These are phyloP conservation scores for Probaryconus sp. DNA, from an alignment of 1,140 invertebrate species.

Conservation along the genomic window DNA sequence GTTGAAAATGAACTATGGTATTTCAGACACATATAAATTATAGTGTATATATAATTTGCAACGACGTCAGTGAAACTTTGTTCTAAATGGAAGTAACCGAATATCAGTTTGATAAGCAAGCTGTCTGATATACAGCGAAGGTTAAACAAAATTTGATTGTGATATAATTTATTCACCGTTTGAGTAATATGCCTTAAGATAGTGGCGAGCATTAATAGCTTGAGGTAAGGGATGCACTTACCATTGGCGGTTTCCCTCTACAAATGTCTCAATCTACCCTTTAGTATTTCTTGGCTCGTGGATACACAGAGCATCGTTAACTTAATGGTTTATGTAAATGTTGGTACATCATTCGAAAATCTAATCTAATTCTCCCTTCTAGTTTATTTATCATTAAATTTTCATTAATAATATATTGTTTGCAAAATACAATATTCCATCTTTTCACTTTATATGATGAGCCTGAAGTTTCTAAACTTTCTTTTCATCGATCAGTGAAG, in stretches of 20 bases:
- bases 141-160: slow-evolving; percentile 39
- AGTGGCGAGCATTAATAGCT: slow-evolving; percentile 37
- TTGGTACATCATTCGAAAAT: slow-evolving; percentile 4
- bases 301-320: slow-evolving; percentile 23
- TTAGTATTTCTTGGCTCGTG: slow-evolving; percentile 31
- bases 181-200: slow-evolving; percentile 5
- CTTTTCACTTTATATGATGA: too few species aligned
- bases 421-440: too few species aligned
- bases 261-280: slow-evolving; percentile 52
- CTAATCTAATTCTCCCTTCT: too few species aligned
- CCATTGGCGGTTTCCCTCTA: slow-evolving; percentile 47
- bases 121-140: slow-evolving; percentile 9
- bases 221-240: slow-evolving; percentile 40
- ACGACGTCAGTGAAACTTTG: too few species aligned
- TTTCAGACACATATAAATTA: too few species aligned
- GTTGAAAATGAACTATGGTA: too few species aligned
- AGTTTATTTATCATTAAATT: too few species aligned
- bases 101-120: slow-evolving; percentile 9
- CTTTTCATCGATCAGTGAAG: too few species aligned
- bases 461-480: too few species aligned
- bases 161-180: slow-evolving; percentile 26
- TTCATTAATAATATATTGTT: too few species aligned
- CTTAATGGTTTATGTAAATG: slow-evolving; percentile 40
- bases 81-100: background rate
- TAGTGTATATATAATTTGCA: too few species aligned